Conservation (phyloP, 2,888 invertebrate species). For the Clunio marinus region DNA sequence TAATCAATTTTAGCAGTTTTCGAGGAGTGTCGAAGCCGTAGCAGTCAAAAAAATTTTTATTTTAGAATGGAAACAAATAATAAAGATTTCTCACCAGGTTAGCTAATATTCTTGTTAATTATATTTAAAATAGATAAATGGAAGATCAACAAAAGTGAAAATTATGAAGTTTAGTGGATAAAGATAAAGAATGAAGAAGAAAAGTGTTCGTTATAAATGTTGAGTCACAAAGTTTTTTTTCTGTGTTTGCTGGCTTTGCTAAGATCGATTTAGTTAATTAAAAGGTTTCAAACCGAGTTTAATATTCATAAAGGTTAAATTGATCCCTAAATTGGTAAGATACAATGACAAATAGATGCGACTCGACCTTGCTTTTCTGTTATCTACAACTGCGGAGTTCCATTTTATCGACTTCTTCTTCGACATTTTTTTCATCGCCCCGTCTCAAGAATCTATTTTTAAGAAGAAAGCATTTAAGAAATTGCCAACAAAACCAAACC, state of each 20-base stretch:
- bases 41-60: too few species aligned
- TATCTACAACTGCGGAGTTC: background rate
- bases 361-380: background rate
- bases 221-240: constrained; percentile 30
- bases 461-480: background rate
- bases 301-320: background rate
- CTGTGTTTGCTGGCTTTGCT: background rate
- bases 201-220: constrained; percentile 24
- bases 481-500: constrained; percentile 7
- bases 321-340: background rate
- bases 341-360: background rate
- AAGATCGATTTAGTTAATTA: constrained; percentile 34
- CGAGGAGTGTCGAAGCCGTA: too few species aligned
- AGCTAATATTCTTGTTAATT: background rate
- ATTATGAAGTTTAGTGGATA: constrained; percentile 4
- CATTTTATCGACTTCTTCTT: constrained; percentile 14
- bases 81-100: constrained; percentile 29
- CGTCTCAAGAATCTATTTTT: constrained; percentile 28
- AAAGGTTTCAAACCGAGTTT: background rate
- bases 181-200: background rate
- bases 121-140: background rate
- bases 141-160: background rate
- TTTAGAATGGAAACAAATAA: constrained; percentile 5
- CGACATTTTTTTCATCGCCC: constrained; percentile 25
- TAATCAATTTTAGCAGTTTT: too few species aligned